Evolutionary conservation across 1,140 invertebrate species (phyloP).

Genomic region (Ladona fulva): DNA sequence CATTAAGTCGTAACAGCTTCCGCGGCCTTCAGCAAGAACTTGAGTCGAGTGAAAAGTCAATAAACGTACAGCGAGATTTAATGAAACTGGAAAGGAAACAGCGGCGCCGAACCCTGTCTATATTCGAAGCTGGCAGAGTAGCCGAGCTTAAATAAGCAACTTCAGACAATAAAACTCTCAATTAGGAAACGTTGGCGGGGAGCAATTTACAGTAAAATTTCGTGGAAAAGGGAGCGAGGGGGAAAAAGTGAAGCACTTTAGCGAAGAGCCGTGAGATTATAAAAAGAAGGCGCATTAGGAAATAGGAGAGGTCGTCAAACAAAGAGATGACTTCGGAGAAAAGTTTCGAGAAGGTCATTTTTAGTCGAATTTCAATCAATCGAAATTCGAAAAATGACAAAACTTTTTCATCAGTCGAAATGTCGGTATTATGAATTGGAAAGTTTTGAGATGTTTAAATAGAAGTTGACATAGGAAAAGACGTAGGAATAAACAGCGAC

Average conservation of each 20-base stretch:
- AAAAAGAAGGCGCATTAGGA: no score
- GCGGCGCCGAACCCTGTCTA: background rate
- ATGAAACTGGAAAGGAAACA: background rate
- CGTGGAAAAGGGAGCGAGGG: background rate
- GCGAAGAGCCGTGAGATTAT: no score
- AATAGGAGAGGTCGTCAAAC: no score
- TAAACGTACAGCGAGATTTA: conserved; percentile 1
- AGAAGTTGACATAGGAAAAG: no score
- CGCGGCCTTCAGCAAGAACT: conserved; percentile 1
- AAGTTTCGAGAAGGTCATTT: no score
- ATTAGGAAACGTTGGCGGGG: conserved; percentile 8
- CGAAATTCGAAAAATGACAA: no score
- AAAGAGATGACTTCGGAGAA: no score
- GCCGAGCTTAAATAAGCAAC: background rate
- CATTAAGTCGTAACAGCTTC: background rate
- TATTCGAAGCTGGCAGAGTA: background rate
- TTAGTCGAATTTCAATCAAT: no score
- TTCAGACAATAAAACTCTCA: background rate
- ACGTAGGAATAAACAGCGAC: no score
- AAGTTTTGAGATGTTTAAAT: no score
- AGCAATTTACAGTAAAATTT: background rate
- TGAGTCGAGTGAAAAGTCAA: conserved; percentile 5
- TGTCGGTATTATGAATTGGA: no score
- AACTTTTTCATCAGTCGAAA: no score
- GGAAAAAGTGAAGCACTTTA: background rate